Percentiles rank a stretch among this genome's conserved stretches.
Conservation (phyloP, 2,113 vertebrate species). For the Saguinus midas region DNA sequence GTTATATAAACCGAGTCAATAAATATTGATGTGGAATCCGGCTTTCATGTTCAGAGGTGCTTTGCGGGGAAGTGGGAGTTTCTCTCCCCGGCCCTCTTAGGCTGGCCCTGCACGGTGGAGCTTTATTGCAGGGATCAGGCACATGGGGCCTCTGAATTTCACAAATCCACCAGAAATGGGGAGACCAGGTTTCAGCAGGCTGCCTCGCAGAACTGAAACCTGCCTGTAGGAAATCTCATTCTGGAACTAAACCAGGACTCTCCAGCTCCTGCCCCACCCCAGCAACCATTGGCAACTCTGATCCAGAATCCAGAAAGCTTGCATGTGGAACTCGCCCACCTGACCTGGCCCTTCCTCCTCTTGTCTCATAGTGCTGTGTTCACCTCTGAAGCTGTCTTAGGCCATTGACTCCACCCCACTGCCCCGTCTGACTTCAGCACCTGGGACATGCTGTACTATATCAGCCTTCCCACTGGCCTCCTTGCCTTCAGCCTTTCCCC, state of each 20-base stretch:
- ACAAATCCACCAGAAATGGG: not conserved
- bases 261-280: not conserved
- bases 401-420: rapidly evolving
- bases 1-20: not conserved
- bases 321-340: too few species aligned
- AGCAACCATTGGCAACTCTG: too few species aligned
- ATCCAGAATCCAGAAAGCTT: not conserved
- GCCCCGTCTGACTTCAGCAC: not conserved
- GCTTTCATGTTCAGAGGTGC: not conserved
- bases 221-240: not conserved
- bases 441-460: not conserved
- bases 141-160: not conserved
- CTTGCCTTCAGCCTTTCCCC: not conserved
- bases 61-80: not conserved
- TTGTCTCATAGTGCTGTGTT: not conserved
- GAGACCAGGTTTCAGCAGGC: not conserved
- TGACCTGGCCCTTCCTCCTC: not conserved
- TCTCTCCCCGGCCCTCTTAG: not conserved
- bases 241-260: not conserved
- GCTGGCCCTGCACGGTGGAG: rapidly evolving
- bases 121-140: not conserved
- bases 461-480: not conserved
- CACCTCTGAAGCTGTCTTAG: not conserved
- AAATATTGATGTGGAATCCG: not conserved
- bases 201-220: not conserved